phyloP scores from a whole-genome alignment of 2,888 invertebrate species.

The Eledone cirrhosa region DNA sequence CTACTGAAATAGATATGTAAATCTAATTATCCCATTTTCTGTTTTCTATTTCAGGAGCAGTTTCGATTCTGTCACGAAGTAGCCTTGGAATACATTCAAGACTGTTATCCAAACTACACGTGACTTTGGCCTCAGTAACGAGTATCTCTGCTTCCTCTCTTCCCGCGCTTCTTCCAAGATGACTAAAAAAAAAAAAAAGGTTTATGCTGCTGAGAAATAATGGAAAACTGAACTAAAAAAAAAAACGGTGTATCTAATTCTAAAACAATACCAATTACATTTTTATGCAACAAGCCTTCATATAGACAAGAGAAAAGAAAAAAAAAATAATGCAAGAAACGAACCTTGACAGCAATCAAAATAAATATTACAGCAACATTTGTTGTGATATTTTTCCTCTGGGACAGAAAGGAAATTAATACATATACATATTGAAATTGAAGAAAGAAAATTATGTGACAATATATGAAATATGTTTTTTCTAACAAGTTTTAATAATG shows the following conservation, averaged over 20 bases:
- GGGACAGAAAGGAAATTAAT: too few relatives aligned
- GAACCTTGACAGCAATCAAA: too few relatives aligned
- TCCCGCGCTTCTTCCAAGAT: slow-evolving; percentile 10
- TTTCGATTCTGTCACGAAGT: slow-evolving; percentile 68
- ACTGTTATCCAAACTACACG: slow-evolving; percentile 24
- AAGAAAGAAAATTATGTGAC: too few relatives aligned
- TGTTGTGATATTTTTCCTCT: too few relatives aligned
- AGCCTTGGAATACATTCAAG: slow-evolving; percentile 61
- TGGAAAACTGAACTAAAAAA: not conserved
- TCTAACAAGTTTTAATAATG: too few relatives aligned
- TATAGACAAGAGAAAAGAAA: too few relatives aligned
- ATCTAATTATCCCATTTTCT: slow-evolving; percentile 23
- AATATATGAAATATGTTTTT: too few relatives aligned
- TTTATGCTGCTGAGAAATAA: slow-evolving; percentile 16
- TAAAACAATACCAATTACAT: not conserved
- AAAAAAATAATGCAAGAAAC: too few relatives aligned
- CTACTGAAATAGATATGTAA: too few relatives aligned
- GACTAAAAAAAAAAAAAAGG: slow-evolving; percentile 6
- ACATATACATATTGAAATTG: too few relatives aligned
- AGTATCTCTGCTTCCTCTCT: not conserved
- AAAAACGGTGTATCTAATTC: not conserved
- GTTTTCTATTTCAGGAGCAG: slow-evolving; percentile 65
- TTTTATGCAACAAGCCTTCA: too few relatives aligned
- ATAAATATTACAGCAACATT: too few relatives aligned
- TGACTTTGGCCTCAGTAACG: slow-evolving; percentile 1